Evolutionary conservation across 2,797 vertebrate species (phyloP).

Genomic region (Gephyroberyx darwinii): DNA sequence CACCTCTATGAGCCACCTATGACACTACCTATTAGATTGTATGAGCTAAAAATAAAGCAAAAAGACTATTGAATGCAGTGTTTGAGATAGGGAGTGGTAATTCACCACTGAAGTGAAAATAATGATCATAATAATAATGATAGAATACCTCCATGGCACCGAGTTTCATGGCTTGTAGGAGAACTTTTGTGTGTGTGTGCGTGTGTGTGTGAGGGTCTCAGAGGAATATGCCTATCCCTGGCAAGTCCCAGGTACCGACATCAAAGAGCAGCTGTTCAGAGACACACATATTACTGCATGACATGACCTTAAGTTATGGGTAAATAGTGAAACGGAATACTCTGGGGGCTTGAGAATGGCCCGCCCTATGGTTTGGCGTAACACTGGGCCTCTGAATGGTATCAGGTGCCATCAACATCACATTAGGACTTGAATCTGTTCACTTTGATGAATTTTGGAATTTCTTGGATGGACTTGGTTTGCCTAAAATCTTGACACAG

Average conservation of each 20-base stretch:
- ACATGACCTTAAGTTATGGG: constrained; percentile 69
- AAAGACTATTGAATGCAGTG: background rate
- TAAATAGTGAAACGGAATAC: constrained; percentile 74
- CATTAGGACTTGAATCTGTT: constrained; percentile 39
- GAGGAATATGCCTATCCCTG: constrained; percentile 31
- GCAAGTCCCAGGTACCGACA: constrained; percentile 52
- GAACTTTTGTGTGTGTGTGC: no score
- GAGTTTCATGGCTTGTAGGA: background rate
- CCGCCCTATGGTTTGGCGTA: constrained; percentile 44
- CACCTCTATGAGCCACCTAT: background rate
- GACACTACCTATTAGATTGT: background rate
- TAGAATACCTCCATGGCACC: background rate
- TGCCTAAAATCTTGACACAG: constrained; percentile 28
- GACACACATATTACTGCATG: constrained; percentile 63
- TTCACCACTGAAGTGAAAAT: constrained; percentile 5
- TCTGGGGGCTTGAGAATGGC: constrained; percentile 60
- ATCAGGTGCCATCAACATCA: constrained; percentile 42
- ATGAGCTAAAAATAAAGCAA: constrained; percentile 10
- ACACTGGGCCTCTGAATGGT: constrained; percentile 52
- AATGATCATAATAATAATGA: background rate
- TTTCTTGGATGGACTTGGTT: constrained; percentile 38
- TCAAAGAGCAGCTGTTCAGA: constrained; percentile 69
- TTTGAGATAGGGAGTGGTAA: background rate
- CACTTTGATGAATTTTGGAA: constrained; percentile 22
- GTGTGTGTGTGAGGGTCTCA: constrained; percentile 21